Conservation (phyloP, 2,888 invertebrate genomes). For the Rhagophthalmus giganteus region DNA sequence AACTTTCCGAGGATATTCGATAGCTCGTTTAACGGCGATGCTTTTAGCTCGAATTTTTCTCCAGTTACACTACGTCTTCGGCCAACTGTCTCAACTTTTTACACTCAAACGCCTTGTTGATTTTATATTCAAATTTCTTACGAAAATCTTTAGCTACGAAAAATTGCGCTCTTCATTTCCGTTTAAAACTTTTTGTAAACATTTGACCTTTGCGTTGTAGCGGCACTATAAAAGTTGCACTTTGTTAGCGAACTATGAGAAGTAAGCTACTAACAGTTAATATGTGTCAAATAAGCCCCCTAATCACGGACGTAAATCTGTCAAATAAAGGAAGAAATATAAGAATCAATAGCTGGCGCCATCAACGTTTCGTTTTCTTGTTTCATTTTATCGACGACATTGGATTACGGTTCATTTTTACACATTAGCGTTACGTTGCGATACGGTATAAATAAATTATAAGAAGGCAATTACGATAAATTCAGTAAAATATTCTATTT, state of each 20-base stretch:
- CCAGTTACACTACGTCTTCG: conserved; percentile 4
- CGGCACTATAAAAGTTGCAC: too few relatives aligned
- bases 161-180: too few relatives aligned
- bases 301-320: conserved; percentile 5
- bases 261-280: not conserved
- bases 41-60: conserved; percentile 5
- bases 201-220: too few relatives aligned
- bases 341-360: conserved; percentile 3
- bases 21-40: conserved; percentile 10
- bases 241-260: not conserved
- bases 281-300: not conserved
- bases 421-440: too few relatives aligned
- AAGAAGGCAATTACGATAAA: too few relatives aligned
- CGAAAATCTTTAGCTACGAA: too few relatives aligned
- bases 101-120: not conserved
- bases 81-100: not conserved
- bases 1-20: conserved; percentile 23
- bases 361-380: conserved; percentile 1
- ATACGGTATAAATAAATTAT: too few relatives aligned
- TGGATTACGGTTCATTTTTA: too few relatives aligned
- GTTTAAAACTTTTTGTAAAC: too few relatives aligned
- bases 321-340: conserved; percentile 10
- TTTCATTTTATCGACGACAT: too few relatives aligned
- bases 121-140: too few relatives aligned
- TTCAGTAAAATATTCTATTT: too few relatives aligned